A percentile compares a stretch with the other conserved stretches of the same genome.
These are phyloP conservation scores for Asobara japonica DNA, from an alignment of 1,140 invertebrate genomes.

Conservation along the genomic window DNA sequence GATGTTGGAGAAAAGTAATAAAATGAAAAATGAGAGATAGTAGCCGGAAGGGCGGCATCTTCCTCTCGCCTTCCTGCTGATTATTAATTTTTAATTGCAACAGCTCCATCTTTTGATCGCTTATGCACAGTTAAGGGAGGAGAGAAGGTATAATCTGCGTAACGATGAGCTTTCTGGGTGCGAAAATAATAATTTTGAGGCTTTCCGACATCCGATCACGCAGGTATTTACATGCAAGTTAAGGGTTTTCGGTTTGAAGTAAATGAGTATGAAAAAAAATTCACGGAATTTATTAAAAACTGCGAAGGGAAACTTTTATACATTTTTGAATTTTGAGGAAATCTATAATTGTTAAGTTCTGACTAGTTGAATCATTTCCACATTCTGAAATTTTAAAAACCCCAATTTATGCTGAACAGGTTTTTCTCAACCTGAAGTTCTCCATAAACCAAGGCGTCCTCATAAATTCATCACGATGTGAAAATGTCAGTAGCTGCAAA, in stretches of 20 bases:
- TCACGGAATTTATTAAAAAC: too few relatives aligned
- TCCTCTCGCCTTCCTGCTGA: conserved; percentile 21
- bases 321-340: too few relatives aligned
- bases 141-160: conserved; percentile 31
- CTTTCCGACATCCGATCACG: background rate
- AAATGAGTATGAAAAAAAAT: too few relatives aligned
- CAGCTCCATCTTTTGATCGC: background rate
- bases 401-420: too few relatives aligned
- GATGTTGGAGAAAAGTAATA: background rate
- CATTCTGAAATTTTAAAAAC: too few relatives aligned
- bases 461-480: too few relatives aligned
- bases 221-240: conserved; percentile 30
- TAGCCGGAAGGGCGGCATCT: conserved; percentile 5
- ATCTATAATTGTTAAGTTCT: too few relatives aligned
- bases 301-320: too few relatives aligned
- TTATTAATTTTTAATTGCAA: conserved; percentile 41
- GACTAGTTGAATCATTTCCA: too few relatives aligned
- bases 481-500: too few relatives aligned
- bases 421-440: too few relatives aligned
- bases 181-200: conserved; percentile 21
- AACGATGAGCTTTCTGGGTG: conserved; percentile 29
- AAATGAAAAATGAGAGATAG: conserved; percentile 2
- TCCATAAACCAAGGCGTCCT: too few relatives aligned
- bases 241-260: conserved; percentile 31
- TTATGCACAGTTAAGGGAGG: conserved; percentile 16